Evolutionary conservation across 2,113 vertebrate genomes (phyloP).

Genomic region (Phoxinus phoxinus): DNA sequence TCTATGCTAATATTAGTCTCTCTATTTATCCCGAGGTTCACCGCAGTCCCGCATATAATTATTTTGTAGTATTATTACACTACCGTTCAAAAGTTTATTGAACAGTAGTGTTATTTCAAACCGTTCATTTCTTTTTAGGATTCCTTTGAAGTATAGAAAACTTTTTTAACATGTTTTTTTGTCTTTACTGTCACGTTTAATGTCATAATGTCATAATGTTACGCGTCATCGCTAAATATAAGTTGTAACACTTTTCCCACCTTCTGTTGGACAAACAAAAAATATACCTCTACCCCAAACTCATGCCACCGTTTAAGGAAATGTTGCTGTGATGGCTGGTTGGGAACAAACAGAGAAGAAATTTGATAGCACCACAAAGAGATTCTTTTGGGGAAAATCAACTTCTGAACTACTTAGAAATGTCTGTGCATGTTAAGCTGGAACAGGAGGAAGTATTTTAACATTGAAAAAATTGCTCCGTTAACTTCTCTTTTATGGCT

Average conservation of each 20-base stretch:
- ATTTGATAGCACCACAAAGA: not conserved
- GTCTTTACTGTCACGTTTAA: no score
- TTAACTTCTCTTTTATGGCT: not conserved
- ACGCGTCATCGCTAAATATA: no score
- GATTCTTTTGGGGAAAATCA: not conserved
- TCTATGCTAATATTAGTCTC: no score
- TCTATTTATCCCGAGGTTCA: no score
- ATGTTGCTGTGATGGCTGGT: not conserved
- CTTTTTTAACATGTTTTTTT: no score
- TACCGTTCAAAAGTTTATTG: no score
- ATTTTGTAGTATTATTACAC: not conserved
- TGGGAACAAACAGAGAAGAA: not conserved
- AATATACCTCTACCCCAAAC: not conserved
- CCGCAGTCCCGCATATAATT: no score
- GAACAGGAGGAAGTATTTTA: not conserved
- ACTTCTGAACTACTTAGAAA: not conserved
- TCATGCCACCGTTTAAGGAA: not conserved
- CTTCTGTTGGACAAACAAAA: not conserved
- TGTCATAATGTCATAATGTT: no score
- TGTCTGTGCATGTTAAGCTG: not conserved
- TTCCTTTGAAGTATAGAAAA: no score
- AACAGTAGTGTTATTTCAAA: no score
- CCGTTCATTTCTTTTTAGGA: no score
- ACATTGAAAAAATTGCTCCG: not conserved
- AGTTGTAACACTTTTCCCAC: not conserved